Conservation (phyloP, 2,113 vertebrate species). For the Pardalotus punctatus region DNA sequence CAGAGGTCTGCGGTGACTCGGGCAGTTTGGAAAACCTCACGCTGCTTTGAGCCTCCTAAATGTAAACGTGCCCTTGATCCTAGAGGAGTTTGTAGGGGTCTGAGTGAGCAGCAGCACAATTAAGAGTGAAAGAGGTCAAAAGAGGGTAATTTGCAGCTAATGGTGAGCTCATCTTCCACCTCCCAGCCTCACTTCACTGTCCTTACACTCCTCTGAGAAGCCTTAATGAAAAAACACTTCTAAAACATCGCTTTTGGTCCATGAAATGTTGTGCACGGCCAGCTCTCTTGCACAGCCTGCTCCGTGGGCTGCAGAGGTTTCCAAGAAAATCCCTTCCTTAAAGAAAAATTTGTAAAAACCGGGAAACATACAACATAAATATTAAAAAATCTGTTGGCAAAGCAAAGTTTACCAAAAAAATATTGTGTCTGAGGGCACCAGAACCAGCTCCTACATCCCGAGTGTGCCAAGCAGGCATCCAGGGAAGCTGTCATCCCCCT, state of each 20-base stretch:
- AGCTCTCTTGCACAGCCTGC: fast-evolving
- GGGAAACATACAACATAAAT: fast-evolving
- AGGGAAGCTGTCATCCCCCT: not conserved
- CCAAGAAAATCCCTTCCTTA: not conserved
- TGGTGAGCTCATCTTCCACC: not conserved
- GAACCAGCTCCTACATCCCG: not conserved
- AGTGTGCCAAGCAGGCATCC: not conserved
- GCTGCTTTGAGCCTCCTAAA: not conserved
- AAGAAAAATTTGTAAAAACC: fast-evolving
- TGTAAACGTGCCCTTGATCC: not conserved
- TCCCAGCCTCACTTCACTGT: not conserved
- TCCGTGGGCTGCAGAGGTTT: not conserved
- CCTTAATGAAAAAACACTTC: not conserved
- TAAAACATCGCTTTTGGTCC: not conserved
- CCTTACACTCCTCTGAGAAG: not conserved
- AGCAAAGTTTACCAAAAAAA: not conserved
- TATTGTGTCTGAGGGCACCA: fast-evolving
- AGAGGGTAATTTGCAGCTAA: not conserved
- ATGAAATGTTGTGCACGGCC: fast-evolving
- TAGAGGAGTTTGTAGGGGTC: not conserved
- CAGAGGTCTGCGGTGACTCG: not conserved
- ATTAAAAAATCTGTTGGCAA: fast-evolving
- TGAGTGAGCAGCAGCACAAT: not conserved
- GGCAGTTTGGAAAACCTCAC: not conserved
- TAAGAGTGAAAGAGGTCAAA: not conserved